phyloP scores from a whole-genome alignment of 1,140 invertebrate genomes.

The Phortica variegata region DNA sequence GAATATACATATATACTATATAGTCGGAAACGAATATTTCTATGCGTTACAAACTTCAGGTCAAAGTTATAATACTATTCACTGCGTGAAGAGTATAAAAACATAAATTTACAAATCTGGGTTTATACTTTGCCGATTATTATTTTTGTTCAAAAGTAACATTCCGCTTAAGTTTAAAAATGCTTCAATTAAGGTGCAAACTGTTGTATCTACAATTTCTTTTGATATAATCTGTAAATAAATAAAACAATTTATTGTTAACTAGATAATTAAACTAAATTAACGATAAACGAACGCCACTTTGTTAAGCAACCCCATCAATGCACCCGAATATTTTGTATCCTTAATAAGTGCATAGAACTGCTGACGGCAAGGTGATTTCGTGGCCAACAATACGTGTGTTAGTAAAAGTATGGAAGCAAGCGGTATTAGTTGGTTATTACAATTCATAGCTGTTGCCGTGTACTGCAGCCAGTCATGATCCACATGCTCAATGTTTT shows the following conservation, averaged over 20 bases:
- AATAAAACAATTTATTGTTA: constrained; percentile 25
- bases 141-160: too few species aligned
- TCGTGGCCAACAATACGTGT: constrained; percentile 22
- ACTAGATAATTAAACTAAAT: constrained; percentile 3
- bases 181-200: too few species aligned
- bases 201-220: too few species aligned
- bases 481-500: constrained; percentile 22
- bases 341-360: constrained; percentile 6
- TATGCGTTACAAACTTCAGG: too few species aligned
- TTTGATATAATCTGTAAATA: constrained; percentile 11
- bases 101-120: too few species aligned
- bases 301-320: constrained; percentile 35
- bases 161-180: too few species aligned
- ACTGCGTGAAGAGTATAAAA: too few species aligned
- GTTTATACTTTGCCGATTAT: too few species aligned
- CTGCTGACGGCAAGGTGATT: constrained; percentile 27
- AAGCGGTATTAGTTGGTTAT: constrained; percentile 13
- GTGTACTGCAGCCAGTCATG: constrained; percentile 23
- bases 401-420: constrained; percentile 26
- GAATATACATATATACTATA: too few species aligned
- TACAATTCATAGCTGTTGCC: neutral
- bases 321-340: neutral
- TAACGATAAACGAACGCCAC: constrained; percentile 38
- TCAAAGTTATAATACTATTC: too few species aligned
- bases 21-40: too few species aligned